Base-by-base conservation (phyloP, 2,888 invertebrate species). In the Euproctis similis region DNA sequence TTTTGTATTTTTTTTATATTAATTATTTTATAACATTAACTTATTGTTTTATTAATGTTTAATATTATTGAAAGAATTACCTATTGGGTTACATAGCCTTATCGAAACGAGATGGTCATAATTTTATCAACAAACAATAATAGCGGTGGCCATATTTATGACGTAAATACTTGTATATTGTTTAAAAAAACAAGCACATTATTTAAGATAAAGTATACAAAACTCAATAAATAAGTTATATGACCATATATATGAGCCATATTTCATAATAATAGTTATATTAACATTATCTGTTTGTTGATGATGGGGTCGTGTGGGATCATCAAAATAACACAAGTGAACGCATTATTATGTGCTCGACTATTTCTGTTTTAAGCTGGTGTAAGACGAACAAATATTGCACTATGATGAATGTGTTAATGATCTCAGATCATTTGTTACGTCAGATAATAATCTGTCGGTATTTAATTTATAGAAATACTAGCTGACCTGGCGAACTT, bases 251-350 rank as follows among this genome's bases (percentile, higher is more conserved):
- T 20, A 36, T 31, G 33, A 36, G 37, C 37, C 35, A 51, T 47
- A 47, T 47, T 53, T 43, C 46, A 42, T 52, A 56, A 48, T 41
- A 34, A 27, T 48, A 40, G 36, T 38, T 28, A 30, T 38, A 31
- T 18, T 42, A 6, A 6, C 11, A 34, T 39, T 45, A 48, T 53
- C 49, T 7, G 23, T 54, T 54, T 59, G 49, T 58, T 55, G 53
- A 46, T 43, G 24, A 25, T 22, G 34, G 40, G 44, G 44, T 51
- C 53, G 40, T 12, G 30, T 6, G 37, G 27, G 55, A 42, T 53
- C 54, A 59, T 42, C 38, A 51, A 53, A 59, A 61, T 49, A 59
- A 35, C 27, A 16, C 8, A 21, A 14, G 4, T 6, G 26, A 37
- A 24, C 34, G 25, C 28, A 31, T 17, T 33, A 31, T 20, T 24